phyloP scores from a whole-genome alignment of 2,797 vertebrate species.

The Diplodus puntazzo region DNA sequence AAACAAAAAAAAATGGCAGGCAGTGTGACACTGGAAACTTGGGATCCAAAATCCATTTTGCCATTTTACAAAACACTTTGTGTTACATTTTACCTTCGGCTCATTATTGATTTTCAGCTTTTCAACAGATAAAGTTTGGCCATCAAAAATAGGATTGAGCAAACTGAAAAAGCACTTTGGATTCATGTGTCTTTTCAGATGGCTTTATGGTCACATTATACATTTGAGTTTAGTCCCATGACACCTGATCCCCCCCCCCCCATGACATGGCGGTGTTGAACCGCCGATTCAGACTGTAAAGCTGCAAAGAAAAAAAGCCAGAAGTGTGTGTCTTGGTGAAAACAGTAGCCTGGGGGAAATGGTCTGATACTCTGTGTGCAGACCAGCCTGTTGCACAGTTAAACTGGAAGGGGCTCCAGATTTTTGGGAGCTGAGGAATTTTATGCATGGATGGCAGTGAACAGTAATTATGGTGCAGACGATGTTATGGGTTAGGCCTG shows the following conservation, averaged over 20 bases:
- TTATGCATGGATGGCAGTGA: conserved; percentile 81
- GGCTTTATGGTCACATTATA: conserved; percentile 53
- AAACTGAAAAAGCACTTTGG: conserved; percentile 22
- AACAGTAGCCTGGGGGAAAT: conserved; percentile 60
- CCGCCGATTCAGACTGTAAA: conserved; percentile 29
- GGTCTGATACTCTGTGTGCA: conserved; percentile 61
- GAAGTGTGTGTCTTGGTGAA: conserved; percentile 71
- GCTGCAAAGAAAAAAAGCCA: conserved; percentile 30
- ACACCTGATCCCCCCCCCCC: conserved; percentile 52
- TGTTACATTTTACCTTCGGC: too few species aligned
- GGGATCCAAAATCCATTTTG: too few species aligned
- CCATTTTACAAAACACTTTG: too few species aligned
- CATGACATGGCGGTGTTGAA: conserved; percentile 27
- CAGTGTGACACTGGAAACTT: too few species aligned
- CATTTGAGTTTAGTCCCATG: conserved; percentile 55
- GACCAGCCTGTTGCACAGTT: conserved; percentile 57
- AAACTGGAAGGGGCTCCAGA: conserved; percentile 63
- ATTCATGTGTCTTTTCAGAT: conserved; percentile 48
- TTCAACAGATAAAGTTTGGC: too few species aligned
- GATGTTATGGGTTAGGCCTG: conserved; percentile 71
- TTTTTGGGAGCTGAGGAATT: conserved; percentile 80
- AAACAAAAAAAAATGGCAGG: too few species aligned
- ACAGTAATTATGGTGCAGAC: conserved; percentile 81
- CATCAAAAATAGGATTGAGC: too few species aligned
- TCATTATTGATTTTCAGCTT: too few species aligned